Conservation (phyloP, 2,113 vertebrate genomes). For the Dipodomys stephensi region DNA sequence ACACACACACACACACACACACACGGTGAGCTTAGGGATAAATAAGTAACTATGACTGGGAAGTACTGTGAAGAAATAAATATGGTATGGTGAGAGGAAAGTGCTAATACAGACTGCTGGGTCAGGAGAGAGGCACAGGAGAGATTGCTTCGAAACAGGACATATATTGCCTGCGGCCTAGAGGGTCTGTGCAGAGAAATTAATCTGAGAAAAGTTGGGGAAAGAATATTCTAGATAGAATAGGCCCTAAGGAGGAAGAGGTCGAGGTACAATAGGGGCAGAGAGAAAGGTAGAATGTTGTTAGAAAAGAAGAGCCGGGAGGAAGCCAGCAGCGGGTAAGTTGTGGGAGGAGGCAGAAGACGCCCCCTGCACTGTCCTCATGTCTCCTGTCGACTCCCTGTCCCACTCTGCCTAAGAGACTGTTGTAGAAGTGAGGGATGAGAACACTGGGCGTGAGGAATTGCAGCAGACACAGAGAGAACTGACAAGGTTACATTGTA, state of each 20-base stretch:
- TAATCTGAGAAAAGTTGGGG: not conserved
- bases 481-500: not conserved
- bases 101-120: not conserved
- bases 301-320: not conserved
- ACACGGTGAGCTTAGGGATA: not conserved
- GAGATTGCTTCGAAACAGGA: not conserved
- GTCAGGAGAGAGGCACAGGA: accelerated
- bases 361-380: not conserved
- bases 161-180: too few relatives aligned
- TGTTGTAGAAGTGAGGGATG: not conserved
- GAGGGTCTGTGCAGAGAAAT: not conserved
- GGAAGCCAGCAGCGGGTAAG: too few relatives aligned
- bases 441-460: not conserved
- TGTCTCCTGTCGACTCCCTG: not conserved
- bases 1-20: not conserved
- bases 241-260: not conserved
- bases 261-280: accelerated
- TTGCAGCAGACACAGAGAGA: not conserved
- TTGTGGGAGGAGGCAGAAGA: accelerated
- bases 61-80: not conserved
- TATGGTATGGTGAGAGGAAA: not conserved
- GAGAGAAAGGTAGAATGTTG: not conserved
- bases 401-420: not conserved
- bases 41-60: not conserved
- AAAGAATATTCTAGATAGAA: not conserved